phyloP scores from a whole-genome alignment of 2,888 invertebrate species.

The Latheticus oryzae region DNA sequence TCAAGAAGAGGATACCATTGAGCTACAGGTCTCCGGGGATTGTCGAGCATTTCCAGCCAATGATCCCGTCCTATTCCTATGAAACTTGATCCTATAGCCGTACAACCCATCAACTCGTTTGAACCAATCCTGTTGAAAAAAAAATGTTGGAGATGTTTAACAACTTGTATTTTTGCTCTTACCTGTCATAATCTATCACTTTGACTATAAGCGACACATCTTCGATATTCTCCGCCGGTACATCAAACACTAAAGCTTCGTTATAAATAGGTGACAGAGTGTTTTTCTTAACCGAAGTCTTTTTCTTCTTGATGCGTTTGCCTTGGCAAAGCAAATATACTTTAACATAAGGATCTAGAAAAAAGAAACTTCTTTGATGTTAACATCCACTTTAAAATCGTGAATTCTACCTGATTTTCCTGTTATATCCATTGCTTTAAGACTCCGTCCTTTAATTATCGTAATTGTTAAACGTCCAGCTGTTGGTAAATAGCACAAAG shows the following conservation, averaged over 20 bases:
- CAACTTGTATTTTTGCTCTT: constrained; percentile 50
- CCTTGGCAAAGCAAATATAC: constrained; percentile 88
- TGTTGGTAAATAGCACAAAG: constrained; percentile 90
- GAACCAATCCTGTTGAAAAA: constrained; percentile 78
- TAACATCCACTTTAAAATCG: constrained; percentile 11
- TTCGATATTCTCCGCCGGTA: constrained; percentile 84
- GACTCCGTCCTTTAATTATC: constrained; percentile 89
- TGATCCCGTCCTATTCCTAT: constrained; percentile 84
- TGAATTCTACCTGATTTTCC: constrained; percentile 83
- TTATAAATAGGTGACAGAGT: constrained; percentile 92
- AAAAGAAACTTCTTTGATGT: too few relatives aligned
- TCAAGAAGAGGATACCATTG: constrained; percentile 87
- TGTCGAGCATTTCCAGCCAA: constrained; percentile 88
- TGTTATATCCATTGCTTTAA: constrained; percentile 94
- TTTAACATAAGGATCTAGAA: constrained; percentile 97
- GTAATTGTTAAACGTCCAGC: constrained; percentile 92
- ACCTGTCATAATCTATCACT: constrained; percentile 93
- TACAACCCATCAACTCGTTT: constrained; percentile 88
- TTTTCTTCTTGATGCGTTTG: constrained; percentile 92
- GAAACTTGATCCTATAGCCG: constrained; percentile 80
- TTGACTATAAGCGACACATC: constrained; percentile 86
- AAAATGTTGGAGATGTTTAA: background rate
- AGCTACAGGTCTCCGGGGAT: constrained; percentile 83
- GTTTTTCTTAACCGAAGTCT: constrained; percentile 89
- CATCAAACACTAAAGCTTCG: constrained; percentile 93